Conservation (phyloP, 2,113 vertebrate genomes). For the Pyrgilauda ruficollis region DNA sequence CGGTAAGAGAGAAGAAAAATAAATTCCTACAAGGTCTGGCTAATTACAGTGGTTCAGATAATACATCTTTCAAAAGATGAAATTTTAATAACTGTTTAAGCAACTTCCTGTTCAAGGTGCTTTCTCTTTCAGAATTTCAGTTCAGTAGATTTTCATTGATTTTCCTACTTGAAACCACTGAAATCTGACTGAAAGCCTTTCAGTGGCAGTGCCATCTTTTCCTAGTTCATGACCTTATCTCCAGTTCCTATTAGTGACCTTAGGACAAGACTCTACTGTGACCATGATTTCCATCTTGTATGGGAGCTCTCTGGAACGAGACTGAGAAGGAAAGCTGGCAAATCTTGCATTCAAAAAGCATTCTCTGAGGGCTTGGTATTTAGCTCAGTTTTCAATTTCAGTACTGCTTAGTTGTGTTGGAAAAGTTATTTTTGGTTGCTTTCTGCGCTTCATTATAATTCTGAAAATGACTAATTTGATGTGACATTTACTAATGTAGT, state of each 20-base stretch:
- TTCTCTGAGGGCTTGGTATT: conserved; percentile 17
- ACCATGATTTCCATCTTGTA: neutral
- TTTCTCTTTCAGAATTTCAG: neutral
- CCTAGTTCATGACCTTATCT: neutral
- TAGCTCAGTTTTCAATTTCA: neutral
- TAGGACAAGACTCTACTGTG: neutral
- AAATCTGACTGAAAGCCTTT: neutral
- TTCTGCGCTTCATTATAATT: conserved; percentile 59
- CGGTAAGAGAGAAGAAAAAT: neutral
- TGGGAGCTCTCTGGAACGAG: neutral
- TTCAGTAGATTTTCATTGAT: neutral
- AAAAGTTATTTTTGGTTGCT: conserved; percentile 70
- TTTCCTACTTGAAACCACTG: neutral
- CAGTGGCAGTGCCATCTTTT: neutral
- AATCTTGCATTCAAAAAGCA: neutral
- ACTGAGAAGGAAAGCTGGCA: neutral
- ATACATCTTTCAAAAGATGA: neutral
- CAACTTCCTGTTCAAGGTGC: neutral
- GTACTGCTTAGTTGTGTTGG: conserved; percentile 51
- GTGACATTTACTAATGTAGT: conserved; percentile 72
- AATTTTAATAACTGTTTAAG: neutral
- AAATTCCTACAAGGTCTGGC: neutral
- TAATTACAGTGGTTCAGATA: neutral
- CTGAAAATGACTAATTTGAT: conserved; percentile 70
- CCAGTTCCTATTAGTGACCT: neutral